Percentiles rank a stretch among this genome's conserved stretches.
Evolutionary conservation across 1,140 invertebrate genomes (phyloP).

Genomic region (Drosophila baimaii): DNA sequence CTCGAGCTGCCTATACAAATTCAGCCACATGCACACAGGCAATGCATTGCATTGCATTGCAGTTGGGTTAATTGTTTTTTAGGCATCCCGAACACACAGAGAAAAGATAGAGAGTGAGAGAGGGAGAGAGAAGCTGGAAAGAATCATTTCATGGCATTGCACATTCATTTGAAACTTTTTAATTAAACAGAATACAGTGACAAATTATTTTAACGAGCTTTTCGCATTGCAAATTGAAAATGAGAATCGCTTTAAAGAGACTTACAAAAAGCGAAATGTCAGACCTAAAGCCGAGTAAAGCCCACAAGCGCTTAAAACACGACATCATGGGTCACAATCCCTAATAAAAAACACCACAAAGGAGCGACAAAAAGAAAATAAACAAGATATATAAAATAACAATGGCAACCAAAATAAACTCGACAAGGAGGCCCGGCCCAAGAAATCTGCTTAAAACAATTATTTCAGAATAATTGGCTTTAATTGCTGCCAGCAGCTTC

Average conservation of each 20-base stretch:
- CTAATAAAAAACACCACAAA: slow-evolving; percentile 17
- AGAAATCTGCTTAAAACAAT: slow-evolving; percentile 84
- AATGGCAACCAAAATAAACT: slow-evolving; percentile 31
- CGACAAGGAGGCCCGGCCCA: slow-evolving; percentile 25
- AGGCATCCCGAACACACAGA: slow-evolving; percentile 44
- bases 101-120: slow-evolving; percentile 4
- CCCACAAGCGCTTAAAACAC: slow-evolving; percentile 19
- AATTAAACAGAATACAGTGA: slow-evolving; percentile 76
- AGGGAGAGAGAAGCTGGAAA: slow-evolving; percentile 21
- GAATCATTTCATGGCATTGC: slow-evolving; percentile 59
- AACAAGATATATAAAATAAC: slow-evolving; percentile 24
- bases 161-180: slow-evolving; percentile 75
- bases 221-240: slow-evolving; percentile 57
- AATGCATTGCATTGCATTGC: slow-evolving; percentile 38
- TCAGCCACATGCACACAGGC: slow-evolving; percentile 4
- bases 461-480: slow-evolving; percentile 84
- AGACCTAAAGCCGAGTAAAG: slow-evolving; percentile 19
- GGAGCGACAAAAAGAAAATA: slow-evolving; percentile 4
- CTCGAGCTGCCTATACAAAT: slow-evolving; percentile 23
- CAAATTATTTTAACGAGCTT: slow-evolving; percentile 79
- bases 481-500: slow-evolving; percentile 72
- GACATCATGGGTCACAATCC: slow-evolving; percentile 10
- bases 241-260: slow-evolving; percentile 37
- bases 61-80: slow-evolving; percentile 78
- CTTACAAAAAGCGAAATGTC: slow-evolving; percentile 50